Evolutionary conservation across 2,113 vertebrate genomes (phyloP), one percentile per base, ranked within the genome.

Genomic region (Hemibates koningsi): DNA sequence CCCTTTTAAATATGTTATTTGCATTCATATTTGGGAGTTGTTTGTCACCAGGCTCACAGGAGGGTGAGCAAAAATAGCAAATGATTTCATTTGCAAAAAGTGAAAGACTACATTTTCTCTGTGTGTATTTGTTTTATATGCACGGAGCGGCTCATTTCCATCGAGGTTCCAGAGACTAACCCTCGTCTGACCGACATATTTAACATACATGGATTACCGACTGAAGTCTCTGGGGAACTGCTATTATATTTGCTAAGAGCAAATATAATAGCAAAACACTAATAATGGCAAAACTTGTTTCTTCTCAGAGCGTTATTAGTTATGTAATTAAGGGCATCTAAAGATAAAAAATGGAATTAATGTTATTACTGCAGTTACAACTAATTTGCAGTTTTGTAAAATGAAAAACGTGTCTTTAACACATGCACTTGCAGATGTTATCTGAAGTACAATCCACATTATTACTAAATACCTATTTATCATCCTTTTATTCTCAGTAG

Each of bases 1-100:
- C 66, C 53, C 83, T 91, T 93, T 94, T 94, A 92, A 95, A 92
- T 87, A 92, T 88, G 91, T 90, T 92, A 94, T 94, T 96, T 95
- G 91, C 91, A 91, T 95, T 92, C 88, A 85, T 88, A 87, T 90
- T 83, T 90, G 1, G 59, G 14, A 50, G 86, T 48, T 90, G 83
- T 94, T 95, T 93, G 88, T 94, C 93, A 89, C 8, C 9, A 78
- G 45, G 88, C 80, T 81, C 88, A 84, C 6, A 66, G 86, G 86
- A 91, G 88, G 85, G 57, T 63, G 85, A 89, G 68, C 82, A 48
- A 82, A 89, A 92, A 93, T 79, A 82, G 92, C 85, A 90, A 95
- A 93, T 85, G 73, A 90, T 91, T 92, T 90, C 48, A 93, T 95
- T 93, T 86, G 84, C 63, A 78, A 84, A 90, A 78, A 89, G 82